A percentile compares a stretch with the other conserved stretches of the same genome.
Evolutionary conservation across 2,888 invertebrate genomes (phyloP).

Genomic region (Drosophila longiperda): DNA sequence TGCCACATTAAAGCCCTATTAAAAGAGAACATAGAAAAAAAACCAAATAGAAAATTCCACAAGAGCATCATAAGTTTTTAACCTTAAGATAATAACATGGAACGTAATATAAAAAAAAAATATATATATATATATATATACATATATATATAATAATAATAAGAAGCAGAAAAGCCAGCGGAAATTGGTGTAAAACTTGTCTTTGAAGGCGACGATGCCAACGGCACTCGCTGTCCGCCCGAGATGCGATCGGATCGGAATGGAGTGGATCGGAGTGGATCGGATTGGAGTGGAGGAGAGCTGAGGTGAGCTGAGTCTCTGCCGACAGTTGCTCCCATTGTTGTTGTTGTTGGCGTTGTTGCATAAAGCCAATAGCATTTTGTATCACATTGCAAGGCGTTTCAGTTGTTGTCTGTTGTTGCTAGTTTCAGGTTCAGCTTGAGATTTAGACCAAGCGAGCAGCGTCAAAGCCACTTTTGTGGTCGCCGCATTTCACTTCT

Average conservation of each 20-base stretch:
- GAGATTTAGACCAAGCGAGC: slow-evolving; percentile 38
- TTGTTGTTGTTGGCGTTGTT: slow-evolving; percentile 47
- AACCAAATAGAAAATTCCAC: slow-evolving; percentile 52
- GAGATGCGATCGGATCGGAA: slow-evolving; percentile 27
- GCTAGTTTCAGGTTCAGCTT: slow-evolving; percentile 72
- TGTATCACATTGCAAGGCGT: slow-evolving; percentile 74
- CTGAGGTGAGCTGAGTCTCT: slow-evolving; percentile 5
- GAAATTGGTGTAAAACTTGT: slow-evolving; percentile 78
- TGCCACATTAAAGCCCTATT: slow-evolving; percentile 74
- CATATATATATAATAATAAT: slow-evolving; percentile 6
- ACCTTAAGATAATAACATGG: slow-evolving; percentile 66
- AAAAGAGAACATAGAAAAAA: slow-evolving; percentile 44
- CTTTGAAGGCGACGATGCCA: slow-evolving; percentile 60
- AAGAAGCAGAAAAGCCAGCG: slow-evolving; percentile 43
- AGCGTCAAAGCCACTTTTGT: slow-evolving; percentile 62
- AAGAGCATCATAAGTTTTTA: slow-evolving; percentile 67
- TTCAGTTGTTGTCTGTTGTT: slow-evolving; percentile 47
- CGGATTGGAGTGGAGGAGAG: neutral
- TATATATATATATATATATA: neutral
- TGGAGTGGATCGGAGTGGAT: slow-evolving; percentile 10
- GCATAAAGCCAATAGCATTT: slow-evolving; percentile 70
- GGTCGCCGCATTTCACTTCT: slow-evolving; percentile 69
- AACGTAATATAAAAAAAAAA: slow-evolving; percentile 37
- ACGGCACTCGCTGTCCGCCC: slow-evolving; percentile 54
- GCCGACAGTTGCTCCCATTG: slow-evolving; percentile 45